Evolutionary conservation across 2,888 invertebrate genomes (phyloP).

Genomic region (Melinaea marsaeus): DNA sequence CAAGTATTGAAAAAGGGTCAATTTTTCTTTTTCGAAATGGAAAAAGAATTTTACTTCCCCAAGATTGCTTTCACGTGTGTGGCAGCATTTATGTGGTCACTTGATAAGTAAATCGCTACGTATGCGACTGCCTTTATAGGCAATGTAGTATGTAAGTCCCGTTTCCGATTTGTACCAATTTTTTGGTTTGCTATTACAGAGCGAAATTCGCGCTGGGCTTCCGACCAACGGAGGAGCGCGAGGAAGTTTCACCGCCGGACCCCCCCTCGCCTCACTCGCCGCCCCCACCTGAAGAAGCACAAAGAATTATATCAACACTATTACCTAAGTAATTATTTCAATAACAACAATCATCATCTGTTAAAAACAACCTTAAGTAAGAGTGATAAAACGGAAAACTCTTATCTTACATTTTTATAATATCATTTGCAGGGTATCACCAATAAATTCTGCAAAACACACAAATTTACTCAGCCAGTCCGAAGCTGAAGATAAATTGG

Average conservation of each 20-base stretch:
- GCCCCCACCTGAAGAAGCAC: conserved; percentile 87
- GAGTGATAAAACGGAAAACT: too few relatives aligned
- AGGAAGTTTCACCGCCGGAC: conserved; percentile 75
- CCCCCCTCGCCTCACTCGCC: conserved; percentile 79
- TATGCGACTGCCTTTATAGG: too few relatives aligned
- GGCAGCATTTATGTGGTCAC: too few relatives aligned
- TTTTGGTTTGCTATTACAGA: conserved; percentile 54
- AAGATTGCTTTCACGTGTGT: too few relatives aligned
- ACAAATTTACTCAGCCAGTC: conserved; percentile 62
- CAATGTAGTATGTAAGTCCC: too few relatives aligned
- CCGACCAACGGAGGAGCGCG: conserved; percentile 80
- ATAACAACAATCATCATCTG: neutral
- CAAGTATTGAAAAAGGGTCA: too few relatives aligned
- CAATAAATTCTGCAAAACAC: conserved; percentile 82
- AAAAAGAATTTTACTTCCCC: too few relatives aligned
- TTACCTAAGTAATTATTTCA: conserved; percentile 81
- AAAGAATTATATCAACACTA: conserved; percentile 85
- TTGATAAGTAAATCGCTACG: too few relatives aligned
- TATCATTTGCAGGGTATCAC: conserved; percentile 79
- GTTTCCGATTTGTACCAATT: too few relatives aligned
- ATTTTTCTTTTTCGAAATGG: too few relatives aligned
- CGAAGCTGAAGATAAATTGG: conserved; percentile 62
- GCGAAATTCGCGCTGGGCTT: conserved; percentile 85
- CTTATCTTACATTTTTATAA: neutral
- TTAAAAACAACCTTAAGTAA: neutral